phyloP scores from a whole-genome alignment of 1,140 invertebrate genomes.

The Drosophila tani region DNA sequence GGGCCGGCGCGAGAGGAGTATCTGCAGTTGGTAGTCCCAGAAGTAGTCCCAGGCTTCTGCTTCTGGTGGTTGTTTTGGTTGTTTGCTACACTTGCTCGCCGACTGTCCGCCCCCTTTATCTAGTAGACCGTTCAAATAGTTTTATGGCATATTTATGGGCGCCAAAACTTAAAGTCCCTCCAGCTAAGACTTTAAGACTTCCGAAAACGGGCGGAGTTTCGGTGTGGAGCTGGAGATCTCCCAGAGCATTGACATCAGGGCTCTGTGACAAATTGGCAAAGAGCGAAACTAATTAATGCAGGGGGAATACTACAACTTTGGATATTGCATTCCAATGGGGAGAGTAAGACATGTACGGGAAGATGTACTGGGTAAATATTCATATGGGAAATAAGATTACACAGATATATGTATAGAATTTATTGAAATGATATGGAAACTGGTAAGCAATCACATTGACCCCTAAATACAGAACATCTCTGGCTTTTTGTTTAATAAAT shows the following conservation, averaged over 20 bases:
- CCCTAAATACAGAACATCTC: too few species aligned
- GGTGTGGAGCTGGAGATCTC: slow-evolving; percentile 11
- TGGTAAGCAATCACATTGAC: neutral
- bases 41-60: slow-evolving; percentile 45
- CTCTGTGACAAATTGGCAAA: slow-evolving; percentile 71
- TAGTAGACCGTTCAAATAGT: slow-evolving; percentile 73
- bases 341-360: neutral
- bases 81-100: slow-evolving; percentile 69
- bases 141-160: slow-evolving; percentile 82
- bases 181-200: slow-evolving; percentile 77
- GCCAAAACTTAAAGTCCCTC: slow-evolving; percentile 77
- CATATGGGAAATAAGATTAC: slow-evolving; percentile 12
- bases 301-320: slow-evolving; percentile 29
- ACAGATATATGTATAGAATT: neutral
- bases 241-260: slow-evolving; percentile 54
- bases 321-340: slow-evolving; percentile 51
- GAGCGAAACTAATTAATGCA: slow-evolving; percentile 75
- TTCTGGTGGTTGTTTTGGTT: slow-evolving; percentile 56
- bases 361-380: slow-evolving; percentile 18
- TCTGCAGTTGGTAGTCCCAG: slow-evolving; percentile 48
- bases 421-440: neutral
- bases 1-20: slow-evolving; percentile 39
- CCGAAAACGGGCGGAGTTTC: slow-evolving; percentile 1
- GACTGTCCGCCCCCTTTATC: slow-evolving; percentile 78
- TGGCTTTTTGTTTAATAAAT: too few species aligned